Base-by-base conservation (phyloP, 35 echinoderm and acorn worm species). In the Heliocidaris tuberculata region DNA sequence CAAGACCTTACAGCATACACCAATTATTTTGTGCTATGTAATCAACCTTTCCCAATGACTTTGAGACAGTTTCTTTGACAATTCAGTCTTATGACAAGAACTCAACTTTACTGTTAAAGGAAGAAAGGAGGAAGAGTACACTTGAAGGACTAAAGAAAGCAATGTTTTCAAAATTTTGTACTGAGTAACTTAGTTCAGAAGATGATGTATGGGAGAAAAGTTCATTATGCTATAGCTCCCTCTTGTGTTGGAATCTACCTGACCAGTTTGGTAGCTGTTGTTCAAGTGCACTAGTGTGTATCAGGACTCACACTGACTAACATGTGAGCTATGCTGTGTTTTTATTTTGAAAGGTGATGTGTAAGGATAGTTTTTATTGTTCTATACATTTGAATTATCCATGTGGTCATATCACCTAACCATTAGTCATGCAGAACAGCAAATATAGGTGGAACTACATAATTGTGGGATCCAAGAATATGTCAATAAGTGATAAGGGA, bases 241-340 rank as follows among this genome's bases (percentile, higher is more conserved):
- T 78, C 65, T 78, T 78, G 65, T 78, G 65, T 78, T 78, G 21
- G 27, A 78, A 78, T 78, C 65, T 27, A 78, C 21, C 21, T 42
- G 52, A 4, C 65, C 65, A 78, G 65, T n/a, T 4, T 7, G 27
- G 65, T 5, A 27, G 5, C 65, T 8, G 21, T 78, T 78, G 65
- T 78, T 78, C 65, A 78, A 78, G 65, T n/a, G 65, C 65, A n/a
- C 65, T n/a, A 78, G 65, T 78, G 65, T 78, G 65, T 78, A 78
- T n/a, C 65, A 27, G 21, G 5, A n/a, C 19, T 78, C 65, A 78
- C 21, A 78, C 27, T 78, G 65, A 78, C 65, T 78, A 78, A 78
- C 65, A 78, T n/a, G 65, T 78, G 65, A 78, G 65, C 19, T 78
- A 78, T 78, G 65, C 65, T 27, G 21, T 24, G 65, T 27, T 78